Evolutionary conservation across 2,888 invertebrate species (phyloP).

Genomic region (Flexamia atlantica): DNA sequence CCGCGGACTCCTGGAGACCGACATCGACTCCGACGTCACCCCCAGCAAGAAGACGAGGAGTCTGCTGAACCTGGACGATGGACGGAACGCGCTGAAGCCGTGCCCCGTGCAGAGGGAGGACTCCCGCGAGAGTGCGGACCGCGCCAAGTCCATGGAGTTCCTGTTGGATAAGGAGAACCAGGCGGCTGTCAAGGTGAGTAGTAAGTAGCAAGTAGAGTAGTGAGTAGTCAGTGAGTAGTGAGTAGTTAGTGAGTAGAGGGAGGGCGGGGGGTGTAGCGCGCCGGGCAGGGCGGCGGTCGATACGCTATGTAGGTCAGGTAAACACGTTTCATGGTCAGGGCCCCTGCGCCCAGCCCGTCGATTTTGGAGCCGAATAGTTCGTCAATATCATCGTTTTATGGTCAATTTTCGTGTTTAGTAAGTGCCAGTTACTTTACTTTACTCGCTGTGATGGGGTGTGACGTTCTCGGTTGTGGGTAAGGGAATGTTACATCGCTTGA

Average conservation of each 20-base stretch:
- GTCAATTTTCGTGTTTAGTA: too few species aligned
- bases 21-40: slow-evolving; percentile 85
- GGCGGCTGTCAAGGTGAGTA: slow-evolving; percentile 86
- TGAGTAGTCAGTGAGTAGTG: neutral
- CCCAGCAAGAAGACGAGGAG: slow-evolving; percentile 80
- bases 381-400: too few species aligned
- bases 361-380: too few species aligned
- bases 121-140: slow-evolving; percentile 73
- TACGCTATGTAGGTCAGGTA: slow-evolving; percentile 47
- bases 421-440: too few species aligned
- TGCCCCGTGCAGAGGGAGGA: slow-evolving; percentile 73
- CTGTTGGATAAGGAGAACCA: slow-evolving; percentile 95
- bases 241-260: slow-evolving; percentile 15
- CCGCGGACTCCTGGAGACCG: slow-evolving; percentile 89
- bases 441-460: too few species aligned
- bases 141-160: slow-evolving; percentile 95
- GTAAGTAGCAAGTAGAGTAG: neutral
- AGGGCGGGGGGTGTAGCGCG: neutral
- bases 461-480: too few species aligned
- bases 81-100: slow-evolving; percentile 76
- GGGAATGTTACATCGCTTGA: too few species aligned
- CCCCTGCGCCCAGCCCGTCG: neutral
- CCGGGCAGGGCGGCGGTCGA: slow-evolving; percentile 28
- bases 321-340: slow-evolving; percentile 56
- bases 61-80: slow-evolving; percentile 79